phyloP scores from a whole-genome alignment of 2,888 invertebrate genomes.

The Troides helena region DNA sequence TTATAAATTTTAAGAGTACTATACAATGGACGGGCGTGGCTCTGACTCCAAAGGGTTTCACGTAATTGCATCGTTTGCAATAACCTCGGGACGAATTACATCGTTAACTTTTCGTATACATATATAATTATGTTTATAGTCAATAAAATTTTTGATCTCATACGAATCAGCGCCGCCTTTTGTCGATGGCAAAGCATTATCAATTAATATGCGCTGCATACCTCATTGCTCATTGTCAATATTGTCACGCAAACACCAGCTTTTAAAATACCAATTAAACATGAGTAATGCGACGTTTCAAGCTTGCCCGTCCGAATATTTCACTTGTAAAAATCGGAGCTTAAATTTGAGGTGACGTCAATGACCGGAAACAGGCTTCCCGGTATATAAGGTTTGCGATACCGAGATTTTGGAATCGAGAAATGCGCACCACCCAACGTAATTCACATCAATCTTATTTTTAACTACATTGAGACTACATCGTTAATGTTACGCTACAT shows the following conservation, averaged over 20 bases:
- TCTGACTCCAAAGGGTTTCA: constrained; percentile 42
- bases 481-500: constrained; percentile 41
- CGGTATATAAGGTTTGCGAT: constrained; percentile 36
- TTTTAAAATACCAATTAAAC: constrained; percentile 29
- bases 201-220: constrained; percentile 24
- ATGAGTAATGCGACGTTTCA: constrained; percentile 30
- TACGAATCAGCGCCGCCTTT: neutral
- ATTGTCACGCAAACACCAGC: constrained; percentile 24
- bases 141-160: constrained; percentile 21
- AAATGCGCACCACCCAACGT: neutral
- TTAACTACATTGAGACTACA: constrained; percentile 17
- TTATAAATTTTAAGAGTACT: constrained; percentile 63
- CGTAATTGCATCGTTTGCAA: constrained; percentile 24
- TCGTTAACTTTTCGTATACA: constrained; percentile 9
- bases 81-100: constrained; percentile 9
- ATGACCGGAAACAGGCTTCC: constrained; percentile 39
- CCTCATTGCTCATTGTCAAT: constrained; percentile 21
- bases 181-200: constrained; percentile 17
- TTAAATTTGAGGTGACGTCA: constrained; percentile 36
- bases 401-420: constrained; percentile 30
- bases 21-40: constrained; percentile 62
- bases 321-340: constrained; percentile 31
- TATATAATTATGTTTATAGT: constrained; percentile 2
- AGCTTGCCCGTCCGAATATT: constrained; percentile 30
- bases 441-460: constrained; percentile 12